phyloP scores from a whole-genome alignment of 2,888 invertebrate genomes.

The Tenodera sinensis region DNA sequence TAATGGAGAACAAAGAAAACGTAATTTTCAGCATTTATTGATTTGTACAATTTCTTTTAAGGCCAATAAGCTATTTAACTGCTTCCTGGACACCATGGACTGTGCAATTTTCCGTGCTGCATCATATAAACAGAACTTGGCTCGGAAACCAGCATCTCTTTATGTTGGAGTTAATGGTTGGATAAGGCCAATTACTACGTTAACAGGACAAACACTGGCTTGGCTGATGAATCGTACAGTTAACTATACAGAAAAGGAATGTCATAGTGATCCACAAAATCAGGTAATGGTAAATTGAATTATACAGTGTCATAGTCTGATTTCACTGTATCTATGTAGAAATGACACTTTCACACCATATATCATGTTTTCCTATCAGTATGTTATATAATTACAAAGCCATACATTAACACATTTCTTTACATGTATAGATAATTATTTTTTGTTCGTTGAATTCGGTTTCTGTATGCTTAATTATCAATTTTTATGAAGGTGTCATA shows the following conservation, averaged over 20 bases:
- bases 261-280: constrained; percentile 44
- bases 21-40: no score
- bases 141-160: constrained; percentile 48
- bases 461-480: no score
- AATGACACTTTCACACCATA: no score
- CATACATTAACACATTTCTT: no score
- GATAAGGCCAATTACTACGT: constrained; percentile 47
- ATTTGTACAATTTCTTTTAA: constrained; percentile 37
- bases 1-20: no score
- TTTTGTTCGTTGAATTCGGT: no score
- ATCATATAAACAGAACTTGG: constrained; percentile 49
- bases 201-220: constrained; percentile 60
- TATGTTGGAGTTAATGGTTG: constrained; percentile 61
- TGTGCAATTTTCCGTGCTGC: constrained; percentile 63
- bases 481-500: no score
- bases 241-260: constrained; percentile 45
- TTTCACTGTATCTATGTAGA: no score
- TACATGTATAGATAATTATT: no score
- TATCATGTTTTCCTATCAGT: no score
- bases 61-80: constrained; percentile 73
- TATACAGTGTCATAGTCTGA: no score
- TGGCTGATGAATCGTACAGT: constrained; percentile 55
- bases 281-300: constrained; percentile 37
- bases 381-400: no score
- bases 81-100: constrained; percentile 68